phyloP scores from a whole-genome alignment of 35 echinoderm and acorn worm genomes.

The Eucidaris tribuloides region DNA sequence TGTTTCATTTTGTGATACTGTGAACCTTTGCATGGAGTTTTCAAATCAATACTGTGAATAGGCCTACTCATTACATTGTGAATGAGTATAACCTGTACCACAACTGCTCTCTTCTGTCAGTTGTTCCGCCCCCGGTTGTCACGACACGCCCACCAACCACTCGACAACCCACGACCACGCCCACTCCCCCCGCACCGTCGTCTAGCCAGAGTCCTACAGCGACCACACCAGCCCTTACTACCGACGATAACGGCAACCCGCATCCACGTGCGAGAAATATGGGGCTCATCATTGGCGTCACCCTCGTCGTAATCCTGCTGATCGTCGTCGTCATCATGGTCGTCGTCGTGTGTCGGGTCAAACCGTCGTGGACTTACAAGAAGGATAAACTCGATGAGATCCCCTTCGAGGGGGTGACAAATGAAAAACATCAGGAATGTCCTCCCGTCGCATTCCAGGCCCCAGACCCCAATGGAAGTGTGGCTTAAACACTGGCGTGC shows the following conservation, averaged over 20 bases:
- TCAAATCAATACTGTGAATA: too few relatives aligned
- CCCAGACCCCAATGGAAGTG: too few relatives aligned
- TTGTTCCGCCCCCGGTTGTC: too few relatives aligned
- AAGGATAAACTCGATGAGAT: background rate
- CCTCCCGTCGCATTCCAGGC: too few relatives aligned
- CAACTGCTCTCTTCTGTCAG: too few relatives aligned
- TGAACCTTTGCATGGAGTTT: too few relatives aligned
- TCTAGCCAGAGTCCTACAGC: background rate
- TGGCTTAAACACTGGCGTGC: too few relatives aligned
- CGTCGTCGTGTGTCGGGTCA: background rate
- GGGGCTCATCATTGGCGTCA: background rate
- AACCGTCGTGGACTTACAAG: background rate
- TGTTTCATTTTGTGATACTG: too few relatives aligned
- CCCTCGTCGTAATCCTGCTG: background rate
- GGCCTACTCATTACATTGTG: too few relatives aligned
- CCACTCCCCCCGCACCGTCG: background rate
- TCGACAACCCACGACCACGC: background rate
- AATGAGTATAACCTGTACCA: too few relatives aligned
- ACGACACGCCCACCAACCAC: too few relatives aligned
- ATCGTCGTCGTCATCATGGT: background rate
- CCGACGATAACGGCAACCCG: background rate
- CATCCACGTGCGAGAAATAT: background rate
- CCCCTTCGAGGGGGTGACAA: background rate
- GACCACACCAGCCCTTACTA: background rate
- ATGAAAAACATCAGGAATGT: too few relatives aligned